Evolutionary conservation across 2,797 vertebrate genomes (phyloP).

Genomic region (Sciurus vulgaris): DNA sequence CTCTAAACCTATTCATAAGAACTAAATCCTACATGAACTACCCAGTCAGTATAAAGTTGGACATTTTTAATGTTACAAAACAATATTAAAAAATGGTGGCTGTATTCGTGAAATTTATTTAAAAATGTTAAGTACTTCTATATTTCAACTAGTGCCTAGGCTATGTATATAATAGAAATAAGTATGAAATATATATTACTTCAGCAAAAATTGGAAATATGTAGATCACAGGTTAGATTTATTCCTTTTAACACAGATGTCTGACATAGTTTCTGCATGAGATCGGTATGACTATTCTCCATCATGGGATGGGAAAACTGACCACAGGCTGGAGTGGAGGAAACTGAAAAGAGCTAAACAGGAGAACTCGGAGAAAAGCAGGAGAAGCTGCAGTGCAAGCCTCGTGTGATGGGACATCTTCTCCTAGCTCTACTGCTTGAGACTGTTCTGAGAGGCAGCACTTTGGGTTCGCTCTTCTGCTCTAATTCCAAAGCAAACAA

Average conservation of each 20-base stretch:
- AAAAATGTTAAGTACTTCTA: neutral
- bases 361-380: neutral
- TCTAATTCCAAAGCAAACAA: neutral
- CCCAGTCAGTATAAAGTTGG: constrained; percentile 10
- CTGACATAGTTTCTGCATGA: neutral
- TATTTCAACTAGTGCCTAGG: neutral
- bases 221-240: neutral
- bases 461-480: neutral
- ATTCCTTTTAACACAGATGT: neutral
- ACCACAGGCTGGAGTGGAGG: neutral
- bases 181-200: constrained; percentile 20
- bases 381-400: rapidly evolving
- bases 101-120: neutral
- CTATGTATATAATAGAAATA: neutral
- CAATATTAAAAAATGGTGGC: neutral
- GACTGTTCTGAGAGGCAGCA: neutral
- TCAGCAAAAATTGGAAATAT: neutral
- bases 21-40: constrained; percentile 54
- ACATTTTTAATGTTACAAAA: constrained; percentile 10
- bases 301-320: neutral
- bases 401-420: neutral
- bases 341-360: neutral
- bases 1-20: constrained; percentile 49
- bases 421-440: neutral
- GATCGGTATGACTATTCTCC: neutral